Evolutionary conservation across 2,797 vertebrate species (phyloP).

Genomic region (Chiloscyllium punctatum): DNA sequence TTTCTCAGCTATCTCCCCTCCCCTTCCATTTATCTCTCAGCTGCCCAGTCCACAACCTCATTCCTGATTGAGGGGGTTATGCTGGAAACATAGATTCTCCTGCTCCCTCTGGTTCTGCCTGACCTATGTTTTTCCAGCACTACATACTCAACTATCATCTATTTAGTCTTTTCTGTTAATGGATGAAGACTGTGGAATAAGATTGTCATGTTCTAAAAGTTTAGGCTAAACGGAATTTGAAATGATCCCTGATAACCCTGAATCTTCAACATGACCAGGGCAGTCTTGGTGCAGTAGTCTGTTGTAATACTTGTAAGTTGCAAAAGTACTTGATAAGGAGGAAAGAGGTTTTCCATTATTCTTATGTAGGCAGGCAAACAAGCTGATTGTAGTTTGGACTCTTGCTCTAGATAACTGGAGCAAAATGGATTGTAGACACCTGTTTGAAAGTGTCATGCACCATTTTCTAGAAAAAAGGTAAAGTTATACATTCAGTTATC

Average conservation of each 20-base stretch:
- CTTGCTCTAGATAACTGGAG: not conserved
- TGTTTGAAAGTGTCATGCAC: not conserved
- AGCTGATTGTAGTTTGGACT: not conserved
- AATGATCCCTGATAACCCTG: not conserved
- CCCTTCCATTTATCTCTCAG: no score
- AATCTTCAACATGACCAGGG: not conserved
- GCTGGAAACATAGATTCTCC: no score
- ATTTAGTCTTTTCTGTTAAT: not conserved
- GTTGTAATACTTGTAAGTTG: not conserved
- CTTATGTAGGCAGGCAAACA: not conserved
- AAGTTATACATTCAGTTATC: not conserved
- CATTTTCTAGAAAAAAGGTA: not conserved
- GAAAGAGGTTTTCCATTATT: not conserved
- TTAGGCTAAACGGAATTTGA: not conserved
- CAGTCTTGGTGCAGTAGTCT: not conserved
- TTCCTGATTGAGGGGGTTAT: no score
- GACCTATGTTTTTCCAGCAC: no score
- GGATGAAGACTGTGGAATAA: not conserved
- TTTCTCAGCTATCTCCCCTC: no score
- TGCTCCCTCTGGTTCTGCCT: no score
- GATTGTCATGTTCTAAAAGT: not conserved
- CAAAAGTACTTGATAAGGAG: not conserved
- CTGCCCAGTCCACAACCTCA: no score
- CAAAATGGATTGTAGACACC: not conserved
- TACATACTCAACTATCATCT: not conserved